Evolutionary conservation across 2,888 invertebrate genomes (phyloP), one percentile per base, ranked within the genome.

Genomic region (Trichopoda pennipes): DNA sequence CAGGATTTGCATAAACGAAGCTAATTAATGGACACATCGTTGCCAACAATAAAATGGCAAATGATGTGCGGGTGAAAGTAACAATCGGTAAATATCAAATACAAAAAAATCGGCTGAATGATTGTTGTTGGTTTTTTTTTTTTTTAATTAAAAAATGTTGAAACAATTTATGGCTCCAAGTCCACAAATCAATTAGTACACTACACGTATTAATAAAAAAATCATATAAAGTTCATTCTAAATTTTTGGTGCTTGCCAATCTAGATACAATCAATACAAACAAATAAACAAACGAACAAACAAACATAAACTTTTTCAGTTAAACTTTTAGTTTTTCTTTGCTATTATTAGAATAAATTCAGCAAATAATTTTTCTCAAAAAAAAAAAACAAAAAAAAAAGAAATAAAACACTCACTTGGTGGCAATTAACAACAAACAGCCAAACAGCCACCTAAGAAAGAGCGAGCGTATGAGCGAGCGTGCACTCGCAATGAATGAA

Each of bases 271-370:
- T 55, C 35, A 38, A 47, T 61, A 21, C 16, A 61, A 35, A 44
- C 1, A 53, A 35, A 70, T 3, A 61, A 47, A n/a, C n/a, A n/a
- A n/a, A 21, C 16, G 53, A 35, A 44, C 1, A 53, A 35, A 70
- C 1, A 61, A 47, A 49, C 10, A n/a, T 21, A 68, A 32, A 60
- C 44, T 61, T 56, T 28, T 82, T 86, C 84, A 86, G 86, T 85
- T 87, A 86, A 87, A 86, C 69, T 82, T 84, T 85, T 85, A 86
- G 88, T 84, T 84, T 85, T 84, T 85, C 49, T 86, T 80, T 12
- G 66, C 79, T 82, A 82, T 79, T 66, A 79, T 80, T 82, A 84
- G 78, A 80, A 68, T 76, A 35, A 44, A 60, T 81, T 69, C 51
- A 78, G 72, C 75, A 68, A 70, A 69, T 23, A 69, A 47, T 72